phyloP scores from a whole-genome alignment of 1,140 invertebrate species.

The Conus betulinus region DNA sequence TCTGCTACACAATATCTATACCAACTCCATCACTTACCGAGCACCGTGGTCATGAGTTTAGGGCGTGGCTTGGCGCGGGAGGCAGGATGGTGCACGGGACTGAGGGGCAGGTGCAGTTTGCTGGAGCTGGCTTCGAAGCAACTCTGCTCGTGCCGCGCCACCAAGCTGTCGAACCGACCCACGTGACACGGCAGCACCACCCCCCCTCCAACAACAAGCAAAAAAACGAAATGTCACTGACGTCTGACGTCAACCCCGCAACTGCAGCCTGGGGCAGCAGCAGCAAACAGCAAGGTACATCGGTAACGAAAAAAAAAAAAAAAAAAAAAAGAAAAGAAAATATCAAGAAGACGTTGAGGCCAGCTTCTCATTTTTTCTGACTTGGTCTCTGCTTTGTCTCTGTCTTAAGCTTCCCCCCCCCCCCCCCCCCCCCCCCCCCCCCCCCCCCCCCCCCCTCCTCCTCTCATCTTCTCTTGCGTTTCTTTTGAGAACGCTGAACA shows the following conservation, averaged over 20 bases:
- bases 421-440: too few species aligned
- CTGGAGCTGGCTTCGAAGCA: conserved; percentile 50
- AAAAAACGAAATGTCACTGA: too few species aligned
- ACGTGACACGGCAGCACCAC: conserved; percentile 53
- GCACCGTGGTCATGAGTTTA: conserved; percentile 49
- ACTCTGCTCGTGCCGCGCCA: conserved; percentile 48
- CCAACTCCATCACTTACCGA: conserved; percentile 37
- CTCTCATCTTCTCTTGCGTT: too few species aligned
- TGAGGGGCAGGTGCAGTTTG: conserved; percentile 50
- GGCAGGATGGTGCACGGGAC: conserved; percentile 40
- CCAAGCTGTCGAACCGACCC: conserved; percentile 52
- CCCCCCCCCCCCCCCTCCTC: too few species aligned
- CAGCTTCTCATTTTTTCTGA: too few species aligned
- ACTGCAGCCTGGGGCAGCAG: background rate
- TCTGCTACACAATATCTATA: too few species aligned
- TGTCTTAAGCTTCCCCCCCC: too few species aligned
- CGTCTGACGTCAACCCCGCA: conserved; percentile 26
- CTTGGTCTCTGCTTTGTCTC: too few species aligned
- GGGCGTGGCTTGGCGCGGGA: conserved; percentile 47
- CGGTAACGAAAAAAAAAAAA: background rate
- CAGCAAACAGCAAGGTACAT: background rate
- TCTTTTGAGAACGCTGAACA: too few species aligned
- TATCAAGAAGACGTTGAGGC: too few species aligned
- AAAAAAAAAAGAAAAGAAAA: background rate
- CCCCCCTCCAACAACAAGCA: background rate